Evolutionary conservation across 23 tunicate genomes (phyloP).

Genomic region (Styela plicata): DNA sequence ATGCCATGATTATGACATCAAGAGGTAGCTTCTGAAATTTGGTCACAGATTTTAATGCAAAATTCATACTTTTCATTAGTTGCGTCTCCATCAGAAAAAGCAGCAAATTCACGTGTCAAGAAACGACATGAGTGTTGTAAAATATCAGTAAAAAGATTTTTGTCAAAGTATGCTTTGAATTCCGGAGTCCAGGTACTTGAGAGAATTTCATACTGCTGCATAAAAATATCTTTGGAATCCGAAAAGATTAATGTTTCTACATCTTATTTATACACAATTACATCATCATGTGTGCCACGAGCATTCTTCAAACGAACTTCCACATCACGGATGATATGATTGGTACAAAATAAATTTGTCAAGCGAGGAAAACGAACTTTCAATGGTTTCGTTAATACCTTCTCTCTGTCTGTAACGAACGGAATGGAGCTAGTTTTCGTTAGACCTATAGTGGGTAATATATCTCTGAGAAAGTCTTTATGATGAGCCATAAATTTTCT

Average conservation of each 20-base stretch:
- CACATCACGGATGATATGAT: too few relatives aligned
- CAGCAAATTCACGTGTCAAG: not conserved
- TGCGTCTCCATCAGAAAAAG: not conserved
- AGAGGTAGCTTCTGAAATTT: not conserved
- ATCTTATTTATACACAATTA: too few relatives aligned
- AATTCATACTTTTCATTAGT: not conserved
- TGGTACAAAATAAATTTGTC: not conserved
- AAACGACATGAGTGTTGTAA: not conserved
- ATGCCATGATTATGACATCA: not conserved
- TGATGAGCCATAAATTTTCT: too few relatives aligned
- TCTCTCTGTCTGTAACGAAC: not conserved
- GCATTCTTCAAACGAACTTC: too few relatives aligned
- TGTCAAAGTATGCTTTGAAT: not conserved
- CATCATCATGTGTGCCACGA: too few relatives aligned
- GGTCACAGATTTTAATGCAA: not conserved
- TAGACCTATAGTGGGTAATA: not conserved
- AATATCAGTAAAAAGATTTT: not conserved
- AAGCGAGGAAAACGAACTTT: not conserved
- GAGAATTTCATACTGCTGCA: not conserved
- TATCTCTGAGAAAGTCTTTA: not conserved
- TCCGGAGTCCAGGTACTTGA: not conserved
- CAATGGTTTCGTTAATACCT: not conserved
- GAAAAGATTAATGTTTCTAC: not conserved
- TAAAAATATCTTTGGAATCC: not conserved
- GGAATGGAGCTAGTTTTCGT: not conserved